Evolutionary conservation across 2,113 vertebrate genomes (phyloP).

Genomic region (Neopipo cinnamomea): DNA sequence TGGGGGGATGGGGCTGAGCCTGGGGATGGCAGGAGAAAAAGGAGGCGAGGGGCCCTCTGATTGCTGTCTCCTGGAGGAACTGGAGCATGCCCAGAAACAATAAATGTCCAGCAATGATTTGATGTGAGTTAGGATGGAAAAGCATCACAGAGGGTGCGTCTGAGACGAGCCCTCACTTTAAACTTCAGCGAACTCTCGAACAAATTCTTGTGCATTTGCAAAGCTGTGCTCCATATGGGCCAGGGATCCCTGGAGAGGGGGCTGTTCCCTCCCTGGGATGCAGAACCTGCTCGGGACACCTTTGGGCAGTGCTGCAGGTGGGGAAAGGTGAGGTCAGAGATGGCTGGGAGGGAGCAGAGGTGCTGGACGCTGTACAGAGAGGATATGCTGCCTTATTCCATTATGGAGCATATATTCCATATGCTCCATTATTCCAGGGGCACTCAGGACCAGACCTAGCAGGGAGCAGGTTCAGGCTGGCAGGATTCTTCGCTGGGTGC

Average conservation of each 20-base stretch:
- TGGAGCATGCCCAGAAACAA: conserved; percentile 67
- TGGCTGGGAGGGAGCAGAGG: not conserved
- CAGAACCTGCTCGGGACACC: not conserved
- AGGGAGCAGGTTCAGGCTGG: not conserved
- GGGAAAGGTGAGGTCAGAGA: not conserved
- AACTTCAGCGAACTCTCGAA: conserved; percentile 19
- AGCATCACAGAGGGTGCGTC: conserved; percentile 33
- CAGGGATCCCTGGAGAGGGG: not conserved
- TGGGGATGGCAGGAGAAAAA: conserved; percentile 30
- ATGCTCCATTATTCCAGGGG: not conserved
- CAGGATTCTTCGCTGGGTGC: not conserved
- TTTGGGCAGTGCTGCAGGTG: not conserved
- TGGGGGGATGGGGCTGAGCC: not conserved
- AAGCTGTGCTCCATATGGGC: conserved; percentile 27
- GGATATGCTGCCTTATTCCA: not conserved
- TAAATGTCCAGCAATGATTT: conserved; percentile 55
- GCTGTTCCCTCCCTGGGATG: not conserved
- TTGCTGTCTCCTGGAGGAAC: conserved; percentile 26
- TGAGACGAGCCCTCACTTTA: conserved; percentile 29
- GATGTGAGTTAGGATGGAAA: conserved; percentile 50
- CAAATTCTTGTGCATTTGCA: conserved; percentile 21
- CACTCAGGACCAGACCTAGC: not conserved
- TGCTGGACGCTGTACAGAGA: not conserved
- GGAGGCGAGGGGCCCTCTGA: conserved; percentile 17
- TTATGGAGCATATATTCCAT: too few species aligned